A percentile compares a stretch with the other conserved stretches of the same genome.
phyloP scores from a whole-genome alignment of 2,113 vertebrate species.

The Mesoclemmys tuberculata region DNA sequence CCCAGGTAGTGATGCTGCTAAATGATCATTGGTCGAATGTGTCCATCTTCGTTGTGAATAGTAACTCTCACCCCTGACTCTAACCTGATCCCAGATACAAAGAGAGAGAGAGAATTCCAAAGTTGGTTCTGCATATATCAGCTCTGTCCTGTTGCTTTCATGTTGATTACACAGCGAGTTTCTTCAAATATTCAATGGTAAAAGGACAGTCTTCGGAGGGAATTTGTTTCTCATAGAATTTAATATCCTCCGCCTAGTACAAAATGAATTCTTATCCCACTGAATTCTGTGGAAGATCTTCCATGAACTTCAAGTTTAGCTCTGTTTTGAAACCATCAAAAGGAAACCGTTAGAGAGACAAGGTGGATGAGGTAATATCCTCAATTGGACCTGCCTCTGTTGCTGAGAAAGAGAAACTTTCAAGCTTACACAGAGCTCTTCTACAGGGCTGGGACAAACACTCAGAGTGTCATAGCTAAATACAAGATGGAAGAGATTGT shows the following conservation, averaged over 20 bases:
- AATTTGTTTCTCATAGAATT: not conserved
- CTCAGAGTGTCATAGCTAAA: not conserved
- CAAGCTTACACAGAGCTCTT: not conserved
- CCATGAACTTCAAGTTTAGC: too few species aligned
- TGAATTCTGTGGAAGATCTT: too few species aligned
- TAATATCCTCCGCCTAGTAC: too few species aligned
- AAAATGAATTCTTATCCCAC: too few species aligned
- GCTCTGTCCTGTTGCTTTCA: not conserved
- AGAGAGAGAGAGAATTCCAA: not conserved
- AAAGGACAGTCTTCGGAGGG: not conserved
- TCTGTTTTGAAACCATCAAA: not conserved
- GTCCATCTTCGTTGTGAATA: too few species aligned
- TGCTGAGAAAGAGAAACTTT: not conserved
- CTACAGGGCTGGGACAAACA: not conserved
- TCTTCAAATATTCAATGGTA: not conserved
- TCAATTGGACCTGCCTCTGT: not conserved
- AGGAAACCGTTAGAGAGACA: not conserved
- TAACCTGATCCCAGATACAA: not conserved
- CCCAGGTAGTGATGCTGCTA: too few species aligned
- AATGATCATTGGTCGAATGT: too few species aligned
- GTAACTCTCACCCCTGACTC: too few species aligned
- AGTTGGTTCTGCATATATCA: not conserved
- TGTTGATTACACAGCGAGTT: too few species aligned
- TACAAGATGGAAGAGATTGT: not conserved
- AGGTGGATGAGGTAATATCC: not conserved